These are phyloP conservation scores for Limnephilus auricula DNA, from an alignment of 2,888 invertebrate genomes.

Conservation along the genomic window DNA sequence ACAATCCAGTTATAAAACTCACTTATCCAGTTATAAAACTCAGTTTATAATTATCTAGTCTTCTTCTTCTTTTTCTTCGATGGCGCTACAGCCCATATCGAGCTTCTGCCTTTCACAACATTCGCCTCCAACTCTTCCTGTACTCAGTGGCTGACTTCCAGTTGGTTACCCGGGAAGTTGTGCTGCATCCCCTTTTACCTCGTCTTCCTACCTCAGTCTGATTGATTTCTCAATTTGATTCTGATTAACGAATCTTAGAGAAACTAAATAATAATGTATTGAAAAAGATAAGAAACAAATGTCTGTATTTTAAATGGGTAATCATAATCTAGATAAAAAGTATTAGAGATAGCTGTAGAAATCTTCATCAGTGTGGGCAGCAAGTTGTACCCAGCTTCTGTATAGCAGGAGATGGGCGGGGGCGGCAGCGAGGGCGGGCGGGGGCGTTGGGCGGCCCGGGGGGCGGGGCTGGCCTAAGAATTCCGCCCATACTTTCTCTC, in stretches of 20 bases:
- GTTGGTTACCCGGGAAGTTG: too few relatives aligned
- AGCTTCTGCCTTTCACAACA: too few relatives aligned
- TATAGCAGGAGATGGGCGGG: not conserved
- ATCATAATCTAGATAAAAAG: not conserved
- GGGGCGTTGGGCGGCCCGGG: conserved; percentile 38
- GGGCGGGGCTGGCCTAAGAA: conserved; percentile 50
- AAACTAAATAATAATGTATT: not conserved
- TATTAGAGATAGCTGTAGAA: not conserved
- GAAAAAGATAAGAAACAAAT: not conserved
- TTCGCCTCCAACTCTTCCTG: too few relatives aligned
- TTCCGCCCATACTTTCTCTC: conserved; percentile 54
- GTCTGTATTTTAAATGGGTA: not conserved
- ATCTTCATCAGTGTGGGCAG: not conserved
- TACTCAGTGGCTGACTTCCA: too few relatives aligned
- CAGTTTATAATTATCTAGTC: too few relatives aligned
- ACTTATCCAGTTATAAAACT: too few relatives aligned
- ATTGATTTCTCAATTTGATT: too few relatives aligned
- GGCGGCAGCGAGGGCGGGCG: conserved; percentile 16
- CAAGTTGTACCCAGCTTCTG: not conserved
- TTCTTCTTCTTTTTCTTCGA: too few relatives aligned
- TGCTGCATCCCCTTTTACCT: too few relatives aligned
- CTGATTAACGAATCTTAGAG: not conserved
- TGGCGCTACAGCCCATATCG: too few relatives aligned
- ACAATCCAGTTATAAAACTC: too few relatives aligned
- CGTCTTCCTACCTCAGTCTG: too few relatives aligned